Percentiles rank a stretch among this genome's conserved stretches.
These are phyloP conservation scores for Erebia ligea DNA, from an alignment of 2,888 invertebrate genomes.

Conservation along the genomic window DNA sequence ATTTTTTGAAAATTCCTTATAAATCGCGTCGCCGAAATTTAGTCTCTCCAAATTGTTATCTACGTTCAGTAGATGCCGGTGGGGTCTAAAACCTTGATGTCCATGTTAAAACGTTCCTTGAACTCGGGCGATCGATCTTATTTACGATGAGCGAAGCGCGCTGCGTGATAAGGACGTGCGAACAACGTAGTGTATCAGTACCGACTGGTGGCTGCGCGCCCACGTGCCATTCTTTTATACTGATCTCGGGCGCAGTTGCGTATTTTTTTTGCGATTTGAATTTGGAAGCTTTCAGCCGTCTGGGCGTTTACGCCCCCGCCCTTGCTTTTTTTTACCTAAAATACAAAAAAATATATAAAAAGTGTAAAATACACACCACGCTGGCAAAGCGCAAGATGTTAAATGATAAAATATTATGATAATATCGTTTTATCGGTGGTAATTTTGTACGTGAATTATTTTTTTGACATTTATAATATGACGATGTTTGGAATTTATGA, in stretches of 20 bases:
- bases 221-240: constrained; percentile 78
- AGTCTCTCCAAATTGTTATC: constrained; percentile 44
- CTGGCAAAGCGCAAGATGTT: constrained; percentile 40
- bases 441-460: constrained; percentile 17
- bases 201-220: constrained; percentile 66
- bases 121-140: constrained; percentile 74
- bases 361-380: constrained; percentile 46
- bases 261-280: constrained; percentile 79
- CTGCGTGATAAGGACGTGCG: constrained; percentile 65
- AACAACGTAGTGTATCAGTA: constrained; percentile 56
- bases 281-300: constrained; percentile 81
- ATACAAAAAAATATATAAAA: constrained; percentile 52
- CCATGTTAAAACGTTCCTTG: constrained; percentile 64
- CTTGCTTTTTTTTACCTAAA: constrained; percentile 56
- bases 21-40: constrained; percentile 26
- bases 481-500: constrained; percentile 9
- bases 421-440: constrained; percentile 14
- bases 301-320: constrained; percentile 74
- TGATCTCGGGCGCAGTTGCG: constrained; percentile 69
- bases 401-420: constrained; percentile 18
- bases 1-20: constrained; percentile 37
- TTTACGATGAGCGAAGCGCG: constrained; percentile 65
- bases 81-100: constrained; percentile 76
- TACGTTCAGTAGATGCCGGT: constrained; percentile 72
- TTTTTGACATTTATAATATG: constrained; percentile 15